A percentile compares a stretch with the other conserved stretches of the same genome.
Evolutionary conservation across 2,113 vertebrate genomes (phyloP).

Genomic region (Scomber japonicus): DNA sequence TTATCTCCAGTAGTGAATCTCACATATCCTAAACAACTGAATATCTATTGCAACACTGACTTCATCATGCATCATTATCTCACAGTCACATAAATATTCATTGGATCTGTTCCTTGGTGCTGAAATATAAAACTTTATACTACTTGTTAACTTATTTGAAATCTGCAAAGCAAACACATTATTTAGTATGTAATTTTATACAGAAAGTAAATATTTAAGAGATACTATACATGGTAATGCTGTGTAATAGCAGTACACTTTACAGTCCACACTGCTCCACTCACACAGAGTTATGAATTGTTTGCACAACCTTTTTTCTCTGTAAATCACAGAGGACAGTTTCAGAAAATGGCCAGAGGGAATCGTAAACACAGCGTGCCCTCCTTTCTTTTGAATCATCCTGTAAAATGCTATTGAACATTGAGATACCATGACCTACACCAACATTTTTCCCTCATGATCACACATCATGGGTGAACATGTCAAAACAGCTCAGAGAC

Average conservation of each 20-base stretch:
- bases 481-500: conserved; percentile 72
- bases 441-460: conserved; percentile 52
- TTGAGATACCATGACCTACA: conserved; percentile 29
- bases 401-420: conserved; percentile 19
- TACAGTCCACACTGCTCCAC: background rate
- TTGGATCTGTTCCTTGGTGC: background rate
- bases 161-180: background rate
- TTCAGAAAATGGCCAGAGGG: conserved; percentile 28
- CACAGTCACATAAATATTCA: background rate
- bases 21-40: background rate
- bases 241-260: background rate
- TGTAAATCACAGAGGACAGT: conserved; percentile 13
- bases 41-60: background rate
- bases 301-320: conserved; percentile 13
- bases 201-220: background rate
- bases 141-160: background rate
- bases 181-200: background rate
- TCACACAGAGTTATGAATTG: conserved; percentile 1
- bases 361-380: conserved; percentile 1
- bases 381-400: conserved; percentile 33
- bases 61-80: background rate
- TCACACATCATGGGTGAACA: conserved; percentile 59
- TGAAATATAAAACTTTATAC: background rate
- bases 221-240: conserved; percentile 21
- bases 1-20: background rate